phyloP scores from a whole-genome alignment of 1,140 invertebrate genomes.

The Sycophila sp. region DNA sequence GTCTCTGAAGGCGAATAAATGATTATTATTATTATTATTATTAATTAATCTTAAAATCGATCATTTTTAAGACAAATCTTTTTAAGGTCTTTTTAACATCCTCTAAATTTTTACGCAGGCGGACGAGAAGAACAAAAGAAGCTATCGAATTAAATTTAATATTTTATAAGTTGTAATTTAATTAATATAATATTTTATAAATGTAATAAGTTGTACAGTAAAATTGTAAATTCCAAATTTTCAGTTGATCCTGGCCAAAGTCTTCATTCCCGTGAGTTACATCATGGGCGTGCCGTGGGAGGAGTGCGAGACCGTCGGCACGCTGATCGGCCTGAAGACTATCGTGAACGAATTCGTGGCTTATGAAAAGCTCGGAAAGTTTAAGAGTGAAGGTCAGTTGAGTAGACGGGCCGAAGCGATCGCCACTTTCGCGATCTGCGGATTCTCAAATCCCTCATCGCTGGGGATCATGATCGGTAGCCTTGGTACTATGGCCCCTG shows the following conservation, averaged over 20 bases:
- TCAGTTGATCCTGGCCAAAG: constrained; percentile 81
- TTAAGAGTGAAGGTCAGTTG: constrained; percentile 68
- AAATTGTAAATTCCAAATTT: too few relatives aligned
- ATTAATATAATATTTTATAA: too few relatives aligned
- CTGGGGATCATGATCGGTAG: constrained; percentile 88
- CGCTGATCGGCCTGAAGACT: constrained; percentile 87
- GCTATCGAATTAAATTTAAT: too few relatives aligned
- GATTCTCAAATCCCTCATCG: constrained; percentile 91
- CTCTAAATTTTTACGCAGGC: too few relatives aligned
- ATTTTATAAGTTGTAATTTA: too few relatives aligned
- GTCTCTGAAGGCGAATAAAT: too few relatives aligned
- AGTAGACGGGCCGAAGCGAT: constrained; percentile 78
- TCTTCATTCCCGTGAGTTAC: constrained; percentile 87
- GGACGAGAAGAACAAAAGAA: too few relatives aligned
- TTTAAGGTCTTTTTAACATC: too few relatives aligned
- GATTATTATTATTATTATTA: too few relatives aligned
- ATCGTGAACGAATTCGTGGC: constrained; percentile 93
- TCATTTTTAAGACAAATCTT: too few relatives aligned
- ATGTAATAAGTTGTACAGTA: too few relatives aligned
- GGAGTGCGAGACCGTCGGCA: constrained; percentile 80
- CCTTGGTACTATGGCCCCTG: constrained; percentile 81
- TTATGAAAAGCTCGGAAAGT: constrained; percentile 78
- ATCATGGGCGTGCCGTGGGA: constrained; percentile 81
- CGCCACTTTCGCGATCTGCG: constrained; percentile 92
- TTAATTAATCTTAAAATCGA: too few relatives aligned